A percentile compares a stretch with the other conserved stretches of the same genome.
These are phyloP conservation scores for Ctenodactylus gundi DNA, from an alignment of 2,113 vertebrate genomes.

Conservation along the genomic window DNA sequence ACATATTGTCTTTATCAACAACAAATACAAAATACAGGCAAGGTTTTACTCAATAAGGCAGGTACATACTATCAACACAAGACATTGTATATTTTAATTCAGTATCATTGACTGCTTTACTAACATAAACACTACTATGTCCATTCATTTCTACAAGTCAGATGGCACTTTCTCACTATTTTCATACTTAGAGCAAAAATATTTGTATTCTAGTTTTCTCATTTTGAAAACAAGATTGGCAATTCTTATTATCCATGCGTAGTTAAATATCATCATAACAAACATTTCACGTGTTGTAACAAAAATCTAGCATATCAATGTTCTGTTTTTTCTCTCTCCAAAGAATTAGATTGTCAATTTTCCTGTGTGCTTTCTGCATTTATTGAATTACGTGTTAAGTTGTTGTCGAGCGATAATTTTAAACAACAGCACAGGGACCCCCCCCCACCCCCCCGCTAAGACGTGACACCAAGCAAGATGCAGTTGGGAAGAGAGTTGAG, in stretches of 20 bases:
- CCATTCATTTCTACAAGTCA: conserved; percentile 9
- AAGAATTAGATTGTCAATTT: conserved; percentile 28
- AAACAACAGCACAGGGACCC: background rate
- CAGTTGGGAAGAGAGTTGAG: conserved; percentile 37
- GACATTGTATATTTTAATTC: background rate
- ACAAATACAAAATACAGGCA: background rate
- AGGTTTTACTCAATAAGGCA: background rate
- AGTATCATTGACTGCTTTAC: background rate
- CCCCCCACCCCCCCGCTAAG: conserved; percentile 9
- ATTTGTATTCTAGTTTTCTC: conserved; percentile 1
- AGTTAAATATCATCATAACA: background rate
- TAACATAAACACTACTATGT: background rate
- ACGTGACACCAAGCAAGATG: conserved; percentile 23
- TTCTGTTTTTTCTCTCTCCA: background rate
- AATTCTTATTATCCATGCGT: background rate
- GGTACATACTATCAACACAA: background rate
- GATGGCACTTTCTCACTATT: background rate
- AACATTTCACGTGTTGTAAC: background rate
- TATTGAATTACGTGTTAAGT: conserved; percentile 65
- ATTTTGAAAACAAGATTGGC: background rate
- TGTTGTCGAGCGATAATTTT: conserved; percentile 61
- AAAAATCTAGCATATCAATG: background rate
- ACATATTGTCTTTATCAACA: background rate
- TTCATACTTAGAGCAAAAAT: background rate
- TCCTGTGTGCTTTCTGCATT: conserved; percentile 32